phyloP scores from a whole-genome alignment of 2,888 invertebrate genomes.

The Lasius platythorax region DNA sequence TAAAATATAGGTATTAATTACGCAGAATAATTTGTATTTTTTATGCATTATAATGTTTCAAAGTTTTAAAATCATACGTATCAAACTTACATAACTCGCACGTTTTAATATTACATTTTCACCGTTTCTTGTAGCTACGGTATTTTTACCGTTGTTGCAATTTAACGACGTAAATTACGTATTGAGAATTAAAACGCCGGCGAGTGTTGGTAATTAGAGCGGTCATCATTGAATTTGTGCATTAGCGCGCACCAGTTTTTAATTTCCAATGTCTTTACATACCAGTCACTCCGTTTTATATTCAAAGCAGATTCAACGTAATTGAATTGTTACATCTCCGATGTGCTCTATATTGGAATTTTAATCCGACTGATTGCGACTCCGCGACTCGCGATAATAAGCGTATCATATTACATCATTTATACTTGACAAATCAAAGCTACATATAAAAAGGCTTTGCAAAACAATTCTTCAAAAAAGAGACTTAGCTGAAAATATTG shows the following conservation, averaged over 20 bases:
- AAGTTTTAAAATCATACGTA: not conserved
- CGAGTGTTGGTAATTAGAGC: constrained; percentile 40
- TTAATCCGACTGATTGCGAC: constrained; percentile 57
- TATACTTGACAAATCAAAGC: not conserved
- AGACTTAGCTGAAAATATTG: not conserved
- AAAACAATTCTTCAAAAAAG: constrained; percentile 38
- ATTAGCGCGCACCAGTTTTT: constrained; percentile 41
- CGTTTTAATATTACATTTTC: not conserved
- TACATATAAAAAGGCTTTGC: constrained; percentile 19
- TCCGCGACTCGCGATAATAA: constrained; percentile 43
- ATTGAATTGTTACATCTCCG: constrained; percentile 61
- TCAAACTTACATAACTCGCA: not conserved
- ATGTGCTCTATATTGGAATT: constrained; percentile 37
- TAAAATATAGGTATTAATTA: not conserved
- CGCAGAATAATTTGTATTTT: not conserved
- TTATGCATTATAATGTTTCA: not conserved
- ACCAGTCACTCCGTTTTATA: not conserved
- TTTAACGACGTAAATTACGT: constrained; percentile 39
- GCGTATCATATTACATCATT: constrained; percentile 20
- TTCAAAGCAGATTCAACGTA: constrained; percentile 34
- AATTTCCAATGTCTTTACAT: constrained; percentile 23
- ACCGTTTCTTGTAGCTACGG: not conserved
- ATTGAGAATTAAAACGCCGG: constrained; percentile 31
- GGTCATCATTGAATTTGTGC: constrained; percentile 36
- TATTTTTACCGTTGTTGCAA: constrained; percentile 39